Evolutionary conservation across 2,797 vertebrate genomes (phyloP), one percentile per base, ranked within the genome.

Genomic region (Nyctalus aviator): DNA sequence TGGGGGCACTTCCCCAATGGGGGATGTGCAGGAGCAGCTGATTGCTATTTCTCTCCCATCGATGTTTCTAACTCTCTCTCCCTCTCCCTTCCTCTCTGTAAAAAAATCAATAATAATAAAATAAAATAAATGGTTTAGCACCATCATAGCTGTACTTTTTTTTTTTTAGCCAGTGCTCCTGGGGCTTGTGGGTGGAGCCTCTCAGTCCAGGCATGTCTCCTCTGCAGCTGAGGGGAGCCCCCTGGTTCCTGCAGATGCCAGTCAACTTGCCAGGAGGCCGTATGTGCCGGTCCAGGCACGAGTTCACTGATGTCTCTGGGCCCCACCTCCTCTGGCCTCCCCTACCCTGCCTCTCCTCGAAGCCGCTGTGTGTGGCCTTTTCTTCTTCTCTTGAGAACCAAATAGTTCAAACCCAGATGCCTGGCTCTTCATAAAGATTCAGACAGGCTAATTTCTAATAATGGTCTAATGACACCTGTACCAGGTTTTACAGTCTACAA

Each of bases 251-350:
- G 6, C 0, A 37, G n/a, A 41, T 57, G 25, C 48, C 48, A 21
- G 66, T 6, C 18, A 87, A 37, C 11, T 17, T 7, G 11, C 25
- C 50, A 18, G 62, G 57, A 59, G 50, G 50, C 50, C 11, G 1
- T 14, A 64, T 11, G 48, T 3, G 30, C 50, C 1, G 12, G 18
- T 8, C 1, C 1, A 30, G 37, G 41, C 41, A 11, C 2, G 1
- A 3, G 1, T 1, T 48, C 27, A n/a, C 11, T 8, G 17, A 27
- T 1, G 8, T 12, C 23, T 30, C 62, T 2, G 27, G 46, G 77
- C 32, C 44, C 25, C 13, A 0, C 9, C 20, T 25, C 0, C 72
- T 84, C 85, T 5, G 0, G 35, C 53, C 62, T n/a, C 50, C 11
- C 59, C 62, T 30, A 37, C 23, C 44, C 69, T 11, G 12, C 21